Evolutionary conservation across 2,888 invertebrate species (phyloP).

Genomic region (Linyphia triangularis): DNA sequence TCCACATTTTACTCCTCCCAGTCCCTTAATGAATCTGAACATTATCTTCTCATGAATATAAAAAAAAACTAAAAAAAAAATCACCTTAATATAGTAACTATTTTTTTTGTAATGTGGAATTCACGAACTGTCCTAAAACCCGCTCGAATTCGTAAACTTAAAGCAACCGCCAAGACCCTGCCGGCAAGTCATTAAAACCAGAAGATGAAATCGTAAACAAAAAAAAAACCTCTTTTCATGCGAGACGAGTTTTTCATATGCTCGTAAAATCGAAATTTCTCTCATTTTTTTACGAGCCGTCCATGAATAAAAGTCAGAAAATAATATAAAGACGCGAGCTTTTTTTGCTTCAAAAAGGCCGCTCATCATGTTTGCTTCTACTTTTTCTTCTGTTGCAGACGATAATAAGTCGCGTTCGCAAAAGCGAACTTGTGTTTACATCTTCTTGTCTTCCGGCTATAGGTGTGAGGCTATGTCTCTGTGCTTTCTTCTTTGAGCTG

Average conservation of each 20-base stretch:
- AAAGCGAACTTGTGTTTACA: background rate
- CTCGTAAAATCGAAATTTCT: constrained; percentile 69
- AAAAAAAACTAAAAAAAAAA: constrained; percentile 5
- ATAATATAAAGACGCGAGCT: constrained; percentile 46
- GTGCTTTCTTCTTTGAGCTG: background rate
- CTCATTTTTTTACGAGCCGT: constrained; percentile 59
- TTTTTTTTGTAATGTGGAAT: constrained; percentile 5
- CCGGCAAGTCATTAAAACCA: constrained; percentile 38
- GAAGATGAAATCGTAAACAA: constrained; percentile 49
- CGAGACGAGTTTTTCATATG: constrained; percentile 60
- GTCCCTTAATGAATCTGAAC: background rate
- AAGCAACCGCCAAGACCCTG: constrained; percentile 22
- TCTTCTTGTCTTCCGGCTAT: constrained; percentile 4
- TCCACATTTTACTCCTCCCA: background rate
- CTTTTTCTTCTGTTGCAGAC: constrained; percentile 20
- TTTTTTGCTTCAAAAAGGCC: constrained; percentile 37
- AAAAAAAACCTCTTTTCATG: constrained; percentile 44
- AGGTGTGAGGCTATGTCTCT: background rate
- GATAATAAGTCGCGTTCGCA: constrained; percentile 10
- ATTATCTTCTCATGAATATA: background rate
- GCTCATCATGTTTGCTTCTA: constrained; percentile 8
- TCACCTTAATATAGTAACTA: background rate
- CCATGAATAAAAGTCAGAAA: constrained; percentile 65
- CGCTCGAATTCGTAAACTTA: constrained; percentile 27
- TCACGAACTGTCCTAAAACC: background rate